Base-by-base conservation (phyloP, 2,888 invertebrate genomes). In the Ernsta delagoae region DNA sequence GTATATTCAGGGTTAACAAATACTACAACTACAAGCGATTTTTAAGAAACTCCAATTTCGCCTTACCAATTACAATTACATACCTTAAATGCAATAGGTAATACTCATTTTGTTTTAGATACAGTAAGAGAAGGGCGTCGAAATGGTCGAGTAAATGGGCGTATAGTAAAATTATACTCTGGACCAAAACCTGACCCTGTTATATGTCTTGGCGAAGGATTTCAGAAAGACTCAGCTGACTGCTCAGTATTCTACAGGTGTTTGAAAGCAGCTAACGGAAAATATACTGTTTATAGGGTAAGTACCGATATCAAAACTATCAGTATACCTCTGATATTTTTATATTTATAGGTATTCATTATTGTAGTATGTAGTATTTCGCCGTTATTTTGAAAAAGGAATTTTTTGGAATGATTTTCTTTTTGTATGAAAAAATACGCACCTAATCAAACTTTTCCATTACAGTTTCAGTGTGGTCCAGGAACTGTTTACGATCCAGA, bases 201-300 rank as follows among this genome's bases (percentile, higher is more conserved):
- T 74, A 81, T 88, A 41, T 97, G 97, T 79, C 86, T 87, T 3
- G 87, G 92, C 24, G 96, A 96, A 85, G 97, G 97, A 31, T 96
- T 96, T 73, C 95, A 95, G 82, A 93, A 95, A 1, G 96, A 97
- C 82, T 94, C 95, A n/a, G 82, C 83, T n/a, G 94, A 97, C 79
- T 97, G 97, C 80, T 92, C 94, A 61, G 89, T 95, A 64, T 97
- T 97, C 87, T 97, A 97, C 82, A 94, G 97, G 78, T 97, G 97
- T 76, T 95, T 96, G 16, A 92, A 94, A 76, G 95, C 94, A 79
- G 94, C 94, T 70, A 89, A 89, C 70, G 91, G 92, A 56, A 92
- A 88, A 36, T 92, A 94, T 72, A 94, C 94, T 6, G 92, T 95
- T 11, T 96, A 95, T 75, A 89, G 92, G 77, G 92, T 93, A 80